Evolutionary conservation across 2,113 vertebrate species (phyloP).

Genomic region (Oxyruncus cristatus): DNA sequence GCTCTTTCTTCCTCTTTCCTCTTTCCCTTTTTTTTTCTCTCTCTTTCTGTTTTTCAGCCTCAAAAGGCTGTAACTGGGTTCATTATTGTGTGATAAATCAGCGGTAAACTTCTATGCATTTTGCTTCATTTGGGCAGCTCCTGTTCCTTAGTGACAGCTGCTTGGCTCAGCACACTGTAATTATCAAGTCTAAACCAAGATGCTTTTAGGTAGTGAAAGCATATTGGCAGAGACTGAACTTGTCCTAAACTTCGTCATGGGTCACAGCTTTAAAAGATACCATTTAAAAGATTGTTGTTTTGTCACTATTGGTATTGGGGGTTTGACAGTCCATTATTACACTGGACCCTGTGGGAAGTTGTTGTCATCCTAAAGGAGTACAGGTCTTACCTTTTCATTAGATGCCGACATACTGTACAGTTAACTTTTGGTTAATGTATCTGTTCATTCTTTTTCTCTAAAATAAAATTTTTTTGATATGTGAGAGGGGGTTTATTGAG

Average conservation of each 20-base stretch:
- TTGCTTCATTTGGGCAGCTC: not conserved
- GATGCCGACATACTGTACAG: not conserved
- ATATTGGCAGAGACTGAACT: not conserved
- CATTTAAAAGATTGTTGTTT: not conserved
- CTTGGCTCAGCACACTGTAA: not conserved
- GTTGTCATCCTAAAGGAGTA: not conserved
- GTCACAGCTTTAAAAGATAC: not conserved
- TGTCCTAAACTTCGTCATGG: not conserved
- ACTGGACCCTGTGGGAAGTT: not conserved
- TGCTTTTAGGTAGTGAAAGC: not conserved
- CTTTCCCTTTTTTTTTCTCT: not conserved
- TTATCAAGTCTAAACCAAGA: constrained; percentile 27
- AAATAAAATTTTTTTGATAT: constrained; percentile 7
- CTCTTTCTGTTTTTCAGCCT: not conserved
- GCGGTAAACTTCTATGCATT: not conserved
- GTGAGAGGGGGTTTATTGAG: not conserved
- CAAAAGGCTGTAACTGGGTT: not conserved
- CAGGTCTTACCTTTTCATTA: constrained; percentile 1
- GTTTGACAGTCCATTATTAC: not conserved
- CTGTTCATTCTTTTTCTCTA: not conserved
- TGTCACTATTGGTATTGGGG: not conserved
- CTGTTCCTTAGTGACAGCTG: constrained; percentile 18
- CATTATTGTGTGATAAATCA: constrained; percentile 13
- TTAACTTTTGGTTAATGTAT: not conserved
- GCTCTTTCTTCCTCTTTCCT: not conserved